Conservation (phyloP, 2,113 vertebrate species). For the Chloropsis cyanopogon region DNA sequence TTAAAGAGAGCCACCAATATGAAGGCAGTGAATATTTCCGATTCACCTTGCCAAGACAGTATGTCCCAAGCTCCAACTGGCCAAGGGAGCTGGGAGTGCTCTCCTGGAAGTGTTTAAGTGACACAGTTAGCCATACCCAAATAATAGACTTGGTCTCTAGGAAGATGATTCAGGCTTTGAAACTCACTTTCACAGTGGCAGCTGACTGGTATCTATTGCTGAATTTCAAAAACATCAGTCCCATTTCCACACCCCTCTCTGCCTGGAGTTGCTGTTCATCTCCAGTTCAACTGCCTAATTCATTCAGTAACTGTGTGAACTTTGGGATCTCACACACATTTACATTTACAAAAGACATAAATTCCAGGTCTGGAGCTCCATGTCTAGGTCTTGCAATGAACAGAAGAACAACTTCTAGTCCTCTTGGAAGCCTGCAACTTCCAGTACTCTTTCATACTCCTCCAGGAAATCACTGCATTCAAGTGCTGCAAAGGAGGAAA, state of each 20-base stretch:
- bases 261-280: background rate
- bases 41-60: background rate
- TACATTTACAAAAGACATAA: background rate
- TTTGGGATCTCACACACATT: background rate
- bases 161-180: background rate
- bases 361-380: background rate
- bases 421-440: background rate
- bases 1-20: background rate
- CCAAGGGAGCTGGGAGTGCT: background rate
- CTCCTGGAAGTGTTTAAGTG: background rate
- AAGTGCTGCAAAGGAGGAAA: background rate
- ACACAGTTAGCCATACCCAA: background rate
- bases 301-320: background rate
- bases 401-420: background rate
- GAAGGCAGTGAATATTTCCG: background rate
- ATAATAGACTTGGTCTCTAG: background rate
- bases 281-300: background rate
- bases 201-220: background rate
- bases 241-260: background rate
- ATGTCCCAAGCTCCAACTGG: background rate
- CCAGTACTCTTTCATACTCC: background rate
- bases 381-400: background rate
- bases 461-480: background rate
- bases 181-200: background rate
- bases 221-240: background rate